A percentile compares a stretch with the other conserved stretches of the same genome.
Evolutionary conservation across 2,113 vertebrate species (phyloP).

Genomic region (Pollachius pollachius): DNA sequence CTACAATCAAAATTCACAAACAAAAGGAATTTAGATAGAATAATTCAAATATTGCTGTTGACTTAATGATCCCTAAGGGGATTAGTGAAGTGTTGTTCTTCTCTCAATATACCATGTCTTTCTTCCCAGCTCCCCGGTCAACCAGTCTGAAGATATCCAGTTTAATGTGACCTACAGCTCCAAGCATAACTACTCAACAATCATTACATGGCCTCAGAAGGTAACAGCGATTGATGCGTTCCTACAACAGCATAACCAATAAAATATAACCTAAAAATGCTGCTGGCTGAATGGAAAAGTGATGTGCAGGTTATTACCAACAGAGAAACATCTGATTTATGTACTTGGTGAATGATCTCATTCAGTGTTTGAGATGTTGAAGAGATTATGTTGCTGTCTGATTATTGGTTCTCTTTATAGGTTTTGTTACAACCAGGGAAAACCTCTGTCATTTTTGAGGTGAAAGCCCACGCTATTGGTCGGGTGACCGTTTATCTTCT

Average conservation of each 20-base stretch:
- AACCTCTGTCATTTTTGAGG: conserved; percentile 74
- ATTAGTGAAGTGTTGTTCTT: no score
- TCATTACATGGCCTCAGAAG: conserved; percentile 50
- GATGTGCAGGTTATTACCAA: neutral
- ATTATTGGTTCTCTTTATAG: conserved; percentile 59
- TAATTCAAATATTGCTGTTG: no score
- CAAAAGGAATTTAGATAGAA: no score
- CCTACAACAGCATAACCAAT: neutral
- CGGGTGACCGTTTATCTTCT: conserved; percentile 84
- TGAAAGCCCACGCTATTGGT: conserved; percentile 78
- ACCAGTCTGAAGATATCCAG: conserved; percentile 72
- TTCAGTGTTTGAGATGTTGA: no score
- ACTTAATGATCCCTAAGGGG: no score
- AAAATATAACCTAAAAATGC: no score
- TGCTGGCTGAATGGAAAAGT: no score
- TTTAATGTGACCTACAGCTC: conserved; percentile 79
- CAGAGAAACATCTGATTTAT: neutral
- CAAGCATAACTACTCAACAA: conserved; percentile 34
- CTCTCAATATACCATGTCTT: neutral
- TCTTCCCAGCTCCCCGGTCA: conserved; percentile 72
- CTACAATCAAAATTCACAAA: no score
- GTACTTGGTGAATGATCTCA: no score
- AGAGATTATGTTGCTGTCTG: no score
- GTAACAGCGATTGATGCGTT: conserved; percentile 26
- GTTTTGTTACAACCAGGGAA: conserved; percentile 72